phyloP scores from a whole-genome alignment of 1,140 invertebrate genomes.

The Ooceraea biroi region DNA sequence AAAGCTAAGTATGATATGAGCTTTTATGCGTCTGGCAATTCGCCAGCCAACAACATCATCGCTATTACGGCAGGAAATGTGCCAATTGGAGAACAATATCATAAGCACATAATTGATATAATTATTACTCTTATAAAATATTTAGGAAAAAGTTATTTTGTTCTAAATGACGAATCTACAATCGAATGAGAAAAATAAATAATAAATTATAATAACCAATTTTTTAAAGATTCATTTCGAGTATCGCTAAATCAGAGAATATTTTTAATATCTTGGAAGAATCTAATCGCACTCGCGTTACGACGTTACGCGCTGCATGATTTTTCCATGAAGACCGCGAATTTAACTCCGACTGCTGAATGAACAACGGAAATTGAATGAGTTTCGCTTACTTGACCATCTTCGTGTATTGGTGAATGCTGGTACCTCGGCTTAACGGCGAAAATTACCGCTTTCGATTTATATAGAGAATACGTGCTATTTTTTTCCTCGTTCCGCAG shows the following conservation, averaged over 20 bases:
- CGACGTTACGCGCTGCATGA: slow-evolving; percentile 1
- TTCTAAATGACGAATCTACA: slow-evolving; percentile 26
- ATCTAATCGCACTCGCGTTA: slow-evolving; percentile 10
- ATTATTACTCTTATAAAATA: slow-evolving; percentile 31
- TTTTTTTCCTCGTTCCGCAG: slow-evolving; percentile 26
- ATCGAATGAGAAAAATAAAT: slow-evolving; percentile 24
- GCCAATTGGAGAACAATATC: slow-evolving; percentile 9
- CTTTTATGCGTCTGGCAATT: slow-evolving; percentile 9
- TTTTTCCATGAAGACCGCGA: not conserved
- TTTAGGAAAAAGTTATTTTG: slow-evolving; percentile 35
- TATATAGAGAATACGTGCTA: slow-evolving; percentile 59
- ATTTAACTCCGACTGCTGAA: slow-evolving; percentile 23
- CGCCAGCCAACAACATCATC: no score
- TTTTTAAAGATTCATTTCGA: slow-evolving; percentile 40
- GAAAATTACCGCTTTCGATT: slow-evolving; percentile 64
- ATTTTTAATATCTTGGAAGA: slow-evolving; percentile 24
- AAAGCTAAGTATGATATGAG: not conserved
- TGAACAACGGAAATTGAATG: slow-evolving; percentile 39
- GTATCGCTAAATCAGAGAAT: slow-evolving; percentile 15
- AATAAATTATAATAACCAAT: slow-evolving; percentile 39
- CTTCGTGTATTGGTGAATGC: slow-evolving; percentile 26
- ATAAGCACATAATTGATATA: not conserved
- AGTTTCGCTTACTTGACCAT: slow-evolving; percentile 42
- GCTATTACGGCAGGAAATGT: slow-evolving; percentile 1
- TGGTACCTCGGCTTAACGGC: slow-evolving; percentile 40